A percentile compares a stretch with the other conserved stretches of the same genome.
phyloP scores from a whole-genome alignment of 2,113 vertebrate genomes.

The Odontesthes bonariensis region DNA sequence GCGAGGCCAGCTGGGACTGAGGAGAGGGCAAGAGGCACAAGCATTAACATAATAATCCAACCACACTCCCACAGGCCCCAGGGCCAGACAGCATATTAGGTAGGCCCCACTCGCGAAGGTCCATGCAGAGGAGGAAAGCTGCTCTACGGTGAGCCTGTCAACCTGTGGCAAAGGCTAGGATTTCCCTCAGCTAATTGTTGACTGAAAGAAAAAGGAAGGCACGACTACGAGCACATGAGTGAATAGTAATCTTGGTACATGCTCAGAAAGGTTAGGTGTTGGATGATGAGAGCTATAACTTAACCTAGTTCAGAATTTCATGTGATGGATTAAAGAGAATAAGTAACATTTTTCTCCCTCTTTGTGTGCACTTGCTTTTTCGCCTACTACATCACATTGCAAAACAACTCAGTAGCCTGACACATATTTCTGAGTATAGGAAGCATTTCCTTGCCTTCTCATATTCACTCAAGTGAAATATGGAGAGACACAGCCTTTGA shows the following conservation, averaged over 20 bases:
- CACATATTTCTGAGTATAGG: slow-evolving; percentile 72
- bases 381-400: slow-evolving; percentile 57
- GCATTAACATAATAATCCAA: slow-evolving; percentile 99
- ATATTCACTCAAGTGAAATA: slow-evolving; percentile 71
- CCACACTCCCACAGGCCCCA: slow-evolving; percentile 93
- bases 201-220: slow-evolving; percentile 62
- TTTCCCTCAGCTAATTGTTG: slow-evolving; percentile 77
- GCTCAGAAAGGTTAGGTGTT: slow-evolving; percentile 25
- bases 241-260: slow-evolving; percentile 29
- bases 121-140: slow-evolving; percentile 80
- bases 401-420: slow-evolving; percentile 72
- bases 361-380: slow-evolving; percentile 58
- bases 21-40: slow-evolving; percentile 96
- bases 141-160: slow-evolving; percentile 90
- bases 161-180: slow-evolving; percentile 87
- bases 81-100: slow-evolving; percentile 99
- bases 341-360: slow-evolving; percentile 39
- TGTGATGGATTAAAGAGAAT: slow-evolving; percentile 66
- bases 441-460: slow-evolving; percentile 75
- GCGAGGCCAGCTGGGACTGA: slow-evolving; percentile 98
- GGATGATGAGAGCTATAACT: slow-evolving; percentile 59
- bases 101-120: slow-evolving; percentile 87
- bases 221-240: slow-evolving; percentile 1
- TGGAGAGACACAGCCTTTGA: slow-evolving; percentile 74
- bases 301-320: slow-evolving; percentile 71